phyloP scores from a whole-genome alignment of 2,113 vertebrate genomes.

The Xenopus laevis region DNA sequence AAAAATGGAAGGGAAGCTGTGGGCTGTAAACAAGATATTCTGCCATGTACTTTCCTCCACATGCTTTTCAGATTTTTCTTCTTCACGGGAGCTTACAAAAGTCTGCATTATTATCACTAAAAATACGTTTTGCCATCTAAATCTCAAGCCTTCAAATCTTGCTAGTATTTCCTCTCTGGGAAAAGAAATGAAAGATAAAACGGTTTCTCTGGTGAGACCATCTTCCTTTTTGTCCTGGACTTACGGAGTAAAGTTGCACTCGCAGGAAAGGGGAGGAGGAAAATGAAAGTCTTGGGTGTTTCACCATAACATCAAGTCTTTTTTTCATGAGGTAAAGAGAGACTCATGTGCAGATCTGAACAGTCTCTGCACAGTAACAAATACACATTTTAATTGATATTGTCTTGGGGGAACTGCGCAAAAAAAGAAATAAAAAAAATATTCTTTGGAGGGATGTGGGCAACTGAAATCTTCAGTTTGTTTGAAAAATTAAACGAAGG shows the following conservation, averaged over 20 bases:
- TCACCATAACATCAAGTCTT: conserved; percentile 40
- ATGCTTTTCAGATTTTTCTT: not conserved
- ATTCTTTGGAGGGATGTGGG: conserved; percentile 72
- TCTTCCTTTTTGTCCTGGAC: not conserved
- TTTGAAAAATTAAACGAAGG: conserved; percentile 59
- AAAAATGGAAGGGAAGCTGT: conserved; percentile 1
- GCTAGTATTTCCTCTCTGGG: not conserved
- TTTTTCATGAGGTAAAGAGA: conserved; percentile 42
- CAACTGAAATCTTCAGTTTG: conserved; percentile 88
- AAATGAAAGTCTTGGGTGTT: conserved; percentile 33
- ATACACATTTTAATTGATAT: not conserved
- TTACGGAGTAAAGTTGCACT: conserved; percentile 9
- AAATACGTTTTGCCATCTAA: conserved; percentile 1
- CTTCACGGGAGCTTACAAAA: not conserved
- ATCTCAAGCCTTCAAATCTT: not conserved
- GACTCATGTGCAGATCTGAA: conserved; percentile 2
- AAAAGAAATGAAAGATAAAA: not conserved
- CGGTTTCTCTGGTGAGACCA: not conserved
- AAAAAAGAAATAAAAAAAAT: too few species aligned
- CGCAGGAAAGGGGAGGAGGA: not conserved
- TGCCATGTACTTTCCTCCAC: not conserved
- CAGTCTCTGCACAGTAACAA: conserved; percentile 60
- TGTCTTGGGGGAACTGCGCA: conserved; percentile 5
- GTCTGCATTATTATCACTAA: not conserved
- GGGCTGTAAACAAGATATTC: conserved; percentile 7